Percentiles rank a stretch among this genome's conserved stretches.
Conservation (phyloP, 2,888 invertebrate genomes). For the Drosophila gaucha region DNA sequence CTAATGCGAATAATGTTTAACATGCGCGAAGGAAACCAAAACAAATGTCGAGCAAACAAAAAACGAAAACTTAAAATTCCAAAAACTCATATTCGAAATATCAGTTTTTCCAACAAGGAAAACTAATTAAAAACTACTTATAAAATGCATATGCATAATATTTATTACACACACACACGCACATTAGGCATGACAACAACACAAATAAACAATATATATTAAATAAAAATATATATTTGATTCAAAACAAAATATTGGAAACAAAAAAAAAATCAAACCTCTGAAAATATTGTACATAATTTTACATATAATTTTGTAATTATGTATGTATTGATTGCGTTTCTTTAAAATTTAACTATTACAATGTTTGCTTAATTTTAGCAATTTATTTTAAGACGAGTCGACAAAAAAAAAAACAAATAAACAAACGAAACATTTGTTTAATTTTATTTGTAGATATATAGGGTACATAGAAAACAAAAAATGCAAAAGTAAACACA, state of each 20-base stretch:
- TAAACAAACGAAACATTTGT: conserved; percentile 28
- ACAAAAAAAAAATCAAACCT: conserved; percentile 3
- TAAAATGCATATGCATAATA: conserved; percentile 57
- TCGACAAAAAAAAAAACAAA: conserved; percentile 5
- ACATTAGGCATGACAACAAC: conserved; percentile 46
- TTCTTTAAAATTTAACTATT: conserved; percentile 58
- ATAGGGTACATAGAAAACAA: conserved; percentile 23
- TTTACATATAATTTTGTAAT: conserved; percentile 77
- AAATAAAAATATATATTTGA: conserved; percentile 12
- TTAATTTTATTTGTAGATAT: conserved; percentile 40
- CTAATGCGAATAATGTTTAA: conserved; percentile 65
- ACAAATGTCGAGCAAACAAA: conserved; percentile 27
- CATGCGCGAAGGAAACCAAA: conserved; percentile 57
- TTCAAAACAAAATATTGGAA: conserved; percentile 2
- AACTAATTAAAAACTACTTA: conserved; percentile 25
- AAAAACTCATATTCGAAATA: conserved; percentile 65
- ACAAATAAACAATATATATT: conserved; percentile 21
- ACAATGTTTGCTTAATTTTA: conserved; percentile 71
- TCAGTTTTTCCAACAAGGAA: conserved; percentile 55
- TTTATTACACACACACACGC: conserved; percentile 64
- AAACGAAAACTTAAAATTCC: conserved; percentile 40
- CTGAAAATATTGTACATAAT: conserved; percentile 62
- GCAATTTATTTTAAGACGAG: conserved; percentile 39
- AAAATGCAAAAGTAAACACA: conserved; percentile 14
- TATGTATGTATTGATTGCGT: conserved; percentile 66